Conservation (phyloP, 1,140 invertebrate species). For the Pissodes strobi region DNA sequence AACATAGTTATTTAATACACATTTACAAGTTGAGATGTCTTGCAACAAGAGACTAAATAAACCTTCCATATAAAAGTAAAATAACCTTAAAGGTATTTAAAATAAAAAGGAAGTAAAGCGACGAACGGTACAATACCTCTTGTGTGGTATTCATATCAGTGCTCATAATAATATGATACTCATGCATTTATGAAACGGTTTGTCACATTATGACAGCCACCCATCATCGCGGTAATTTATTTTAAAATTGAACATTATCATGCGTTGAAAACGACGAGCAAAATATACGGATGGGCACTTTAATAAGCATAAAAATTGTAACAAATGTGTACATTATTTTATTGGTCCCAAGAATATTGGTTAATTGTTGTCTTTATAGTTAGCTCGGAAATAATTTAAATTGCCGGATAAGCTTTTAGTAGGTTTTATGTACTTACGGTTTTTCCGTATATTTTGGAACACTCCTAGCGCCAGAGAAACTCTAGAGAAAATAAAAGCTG, state of each 20-base stretch:
- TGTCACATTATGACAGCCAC: slow-evolving; percentile 27
- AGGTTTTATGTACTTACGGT: too few relatives aligned
- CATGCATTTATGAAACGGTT: slow-evolving; percentile 29
- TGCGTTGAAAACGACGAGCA: neutral
- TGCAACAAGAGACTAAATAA: too few relatives aligned
- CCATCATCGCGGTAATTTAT: slow-evolving; percentile 28
- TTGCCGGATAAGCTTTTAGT: too few relatives aligned
- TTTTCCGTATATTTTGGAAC: too few relatives aligned
- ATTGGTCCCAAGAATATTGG: slow-evolving; percentile 17
- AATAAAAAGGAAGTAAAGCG: too few relatives aligned
- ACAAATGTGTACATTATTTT: slow-evolving; percentile 15
- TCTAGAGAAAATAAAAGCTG: too few relatives aligned
- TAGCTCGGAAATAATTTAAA: too few relatives aligned
- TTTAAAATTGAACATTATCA: slow-evolving; percentile 19
- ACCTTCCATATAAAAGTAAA: too few relatives aligned
- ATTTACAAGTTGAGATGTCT: too few relatives aligned
- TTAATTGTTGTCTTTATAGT: slow-evolving; percentile 24
- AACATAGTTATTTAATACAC: too few relatives aligned
- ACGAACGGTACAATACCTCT: slow-evolving; percentile 8
- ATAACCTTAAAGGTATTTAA: too few relatives aligned
- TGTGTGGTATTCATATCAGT: slow-evolving; percentile 29
- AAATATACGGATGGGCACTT: neutral
- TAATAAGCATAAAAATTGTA: slow-evolving; percentile 29
- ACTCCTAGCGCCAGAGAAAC: too few relatives aligned
- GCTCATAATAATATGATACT: slow-evolving; percentile 27